These are phyloP conservation scores for Drosophila infuscata DNA, from an alignment of 2,888 invertebrate genomes.

Conservation along the genomic window DNA sequence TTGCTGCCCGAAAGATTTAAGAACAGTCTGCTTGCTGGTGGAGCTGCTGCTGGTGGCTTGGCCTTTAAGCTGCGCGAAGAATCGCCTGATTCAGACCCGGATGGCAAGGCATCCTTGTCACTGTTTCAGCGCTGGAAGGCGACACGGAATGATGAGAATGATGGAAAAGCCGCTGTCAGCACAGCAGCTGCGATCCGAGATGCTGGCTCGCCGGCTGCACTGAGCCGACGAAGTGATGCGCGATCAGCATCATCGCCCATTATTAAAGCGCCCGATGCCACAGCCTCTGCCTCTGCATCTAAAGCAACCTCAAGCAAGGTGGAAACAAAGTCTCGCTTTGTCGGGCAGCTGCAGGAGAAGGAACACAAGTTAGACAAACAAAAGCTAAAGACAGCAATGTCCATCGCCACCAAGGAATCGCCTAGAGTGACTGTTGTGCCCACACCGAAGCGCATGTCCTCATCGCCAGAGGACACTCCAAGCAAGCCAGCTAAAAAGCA, in stretches of 20 bases:
- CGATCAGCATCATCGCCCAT: constrained; percentile 11
- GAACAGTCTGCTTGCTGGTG: not conserved
- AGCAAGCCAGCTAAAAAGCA: constrained; percentile 72
- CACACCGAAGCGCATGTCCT: constrained; percentile 59
- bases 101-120: constrained; percentile 52
- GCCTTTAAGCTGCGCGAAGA: constrained; percentile 86
- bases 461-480: constrained; percentile 42
- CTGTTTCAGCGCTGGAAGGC: constrained; percentile 84
- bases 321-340: constrained; percentile 35
- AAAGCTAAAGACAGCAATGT: constrained; percentile 8
- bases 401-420: constrained; percentile 19
- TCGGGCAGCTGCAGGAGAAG: constrained; percentile 62
- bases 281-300: not conserved
- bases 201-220: constrained; percentile 70
- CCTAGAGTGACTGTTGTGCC: constrained; percentile 5
- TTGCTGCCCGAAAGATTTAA: constrained; percentile 54
- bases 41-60: not conserved
- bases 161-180: constrained; percentile 9
- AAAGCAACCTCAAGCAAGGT: not conserved
- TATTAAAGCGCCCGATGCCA: not conserved
- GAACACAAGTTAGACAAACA: constrained; percentile 37
- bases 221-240: constrained; percentile 39
- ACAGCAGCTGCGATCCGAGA: constrained; percentile 86
- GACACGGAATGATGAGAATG: constrained; percentile 21
- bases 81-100: constrained; percentile 87